These are phyloP conservation scores for Cyrtodaria siliqua DNA, from an alignment of 2,888 invertebrate genomes.

Conservation along the genomic window DNA sequence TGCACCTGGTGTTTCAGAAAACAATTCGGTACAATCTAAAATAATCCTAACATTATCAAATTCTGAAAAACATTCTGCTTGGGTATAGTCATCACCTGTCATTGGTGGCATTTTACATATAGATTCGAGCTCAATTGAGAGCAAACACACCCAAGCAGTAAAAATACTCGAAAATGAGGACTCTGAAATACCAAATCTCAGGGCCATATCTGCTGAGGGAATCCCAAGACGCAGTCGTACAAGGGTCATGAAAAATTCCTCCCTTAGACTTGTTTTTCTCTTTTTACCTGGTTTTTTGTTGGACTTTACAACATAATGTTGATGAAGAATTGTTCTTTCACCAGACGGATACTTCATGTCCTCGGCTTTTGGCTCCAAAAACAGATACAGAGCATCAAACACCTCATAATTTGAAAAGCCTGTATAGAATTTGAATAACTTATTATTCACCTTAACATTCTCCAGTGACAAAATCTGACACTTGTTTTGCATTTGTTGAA, in stretches of 20 bases:
- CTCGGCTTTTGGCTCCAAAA: slow-evolving; percentile 22
- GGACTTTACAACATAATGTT: slow-evolving; percentile 10
- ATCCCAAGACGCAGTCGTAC: slow-evolving; percentile 30
- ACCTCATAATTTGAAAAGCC: slow-evolving; percentile 16
- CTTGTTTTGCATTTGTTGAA: neutral
- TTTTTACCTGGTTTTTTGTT: slow-evolving; percentile 19
- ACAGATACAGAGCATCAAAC: slow-evolving; percentile 18
- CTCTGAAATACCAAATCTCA: slow-evolving; percentile 23
- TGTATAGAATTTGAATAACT: slow-evolving; percentile 20
- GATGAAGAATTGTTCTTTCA: slow-evolving; percentile 10
- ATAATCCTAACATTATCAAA: too few species aligned
- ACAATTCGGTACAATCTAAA: slow-evolving; percentile 43
- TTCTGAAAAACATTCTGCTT: too few species aligned
- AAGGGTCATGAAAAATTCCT: slow-evolving; percentile 37
- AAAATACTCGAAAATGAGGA: too few species aligned
- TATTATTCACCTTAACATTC: neutral
- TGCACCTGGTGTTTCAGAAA: slow-evolving; percentile 35
- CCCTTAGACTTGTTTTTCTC: slow-evolving; percentile 1
- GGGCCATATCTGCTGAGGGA: slow-evolving; percentile 15
- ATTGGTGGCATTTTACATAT: too few species aligned
- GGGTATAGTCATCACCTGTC: too few species aligned
- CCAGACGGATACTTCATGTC: slow-evolving; percentile 26
- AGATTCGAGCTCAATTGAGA: too few species aligned
- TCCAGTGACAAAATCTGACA: neutral
- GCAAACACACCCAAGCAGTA: too few species aligned